These are phyloP conservation scores for Percopsis transmontana DNA, from an alignment of 2,113 vertebrate genomes.

Conservation along the genomic window DNA sequence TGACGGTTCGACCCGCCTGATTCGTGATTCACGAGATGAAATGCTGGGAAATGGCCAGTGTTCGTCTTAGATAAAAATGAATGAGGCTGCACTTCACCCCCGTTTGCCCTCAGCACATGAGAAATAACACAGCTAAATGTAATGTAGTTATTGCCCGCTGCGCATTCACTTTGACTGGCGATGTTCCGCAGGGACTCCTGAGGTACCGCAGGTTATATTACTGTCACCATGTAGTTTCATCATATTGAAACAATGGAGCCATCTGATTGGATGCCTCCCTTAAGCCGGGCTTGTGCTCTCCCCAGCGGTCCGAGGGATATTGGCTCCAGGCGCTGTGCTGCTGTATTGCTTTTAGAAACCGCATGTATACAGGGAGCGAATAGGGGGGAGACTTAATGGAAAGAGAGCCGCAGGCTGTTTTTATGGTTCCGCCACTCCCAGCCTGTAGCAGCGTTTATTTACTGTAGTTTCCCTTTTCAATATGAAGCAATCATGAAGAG, in stretches of 20 bases:
- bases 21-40: constrained; percentile 1
- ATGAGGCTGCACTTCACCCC: background rate
- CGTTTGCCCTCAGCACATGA: constrained; percentile 3
- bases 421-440: constrained; percentile 15
- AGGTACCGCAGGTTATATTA: constrained; percentile 23
- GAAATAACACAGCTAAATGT: constrained; percentile 19
- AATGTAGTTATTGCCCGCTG: constrained; percentile 28
- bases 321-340: constrained; percentile 38
- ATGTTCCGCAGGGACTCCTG: constrained; percentile 29
- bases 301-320: constrained; percentile 35
- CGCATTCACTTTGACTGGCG: constrained; percentile 30
- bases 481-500: constrained; percentile 13
- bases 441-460: constrained; percentile 45
- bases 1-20: background rate
- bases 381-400: constrained; percentile 46
- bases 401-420: constrained; percentile 34
- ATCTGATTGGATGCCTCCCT: constrained; percentile 49
- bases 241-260: constrained; percentile 32
- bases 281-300: constrained; percentile 31
- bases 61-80: constrained; percentile 8
- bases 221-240: constrained; percentile 32
- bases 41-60: background rate
- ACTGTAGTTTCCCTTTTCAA: constrained; percentile 31
- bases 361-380: constrained; percentile 32
- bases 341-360: constrained; percentile 54